Evolutionary conservation across 2,797 vertebrate genomes (phyloP), one percentile per base, ranked within the genome.

Genomic region (Kryptolebias ocellatus): DNA sequence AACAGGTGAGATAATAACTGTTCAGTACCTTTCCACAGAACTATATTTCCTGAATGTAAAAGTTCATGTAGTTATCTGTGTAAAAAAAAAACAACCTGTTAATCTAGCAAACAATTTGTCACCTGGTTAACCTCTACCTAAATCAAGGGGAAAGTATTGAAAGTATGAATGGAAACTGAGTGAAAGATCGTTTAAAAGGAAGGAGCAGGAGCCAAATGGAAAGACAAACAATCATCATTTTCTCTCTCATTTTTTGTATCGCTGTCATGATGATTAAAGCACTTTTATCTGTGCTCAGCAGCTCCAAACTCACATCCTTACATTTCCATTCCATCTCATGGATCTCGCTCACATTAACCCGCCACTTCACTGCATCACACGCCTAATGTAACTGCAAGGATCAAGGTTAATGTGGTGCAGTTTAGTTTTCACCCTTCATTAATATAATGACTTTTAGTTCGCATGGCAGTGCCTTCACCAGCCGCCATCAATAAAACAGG

Each of bases 271-370:
- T 56, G 76, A 59, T 81, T 83, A 72, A 74, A 78, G 70, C 72
- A 75, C 69, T 73, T 81, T 67, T 68, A 77, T 82, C 82, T 68
- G 67, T 72, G 71, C 66, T 74, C 82, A 78, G 62, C 65, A 49
- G 69, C 78, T 74, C 20, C 53, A 24, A 67, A 70, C 72, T 79
- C 85, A 78, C 85, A 81, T 81, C 83, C 81, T 81, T 78, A 78
- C 85, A 34, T 74, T 58, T 64, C 71, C 81, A 65, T 69, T 68
- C 54, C 68, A 31, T 34, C 31, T 7, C 31, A 34, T 3, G 7
- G 7, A 34, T 34, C 31, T 81, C 80, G 20, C 1, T 70, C 80
- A 66, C 66, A 72, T 76, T 79, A 72, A 11, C 77, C 77, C 76
- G 58, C 64, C 57, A 56, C 76, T 68, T 79, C 80, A 85, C 64